Evolutionary conservation across 2,113 vertebrate genomes (phyloP), one percentile per base, ranked within the genome.

Genomic region (Toxostoma redivivum): DNA sequence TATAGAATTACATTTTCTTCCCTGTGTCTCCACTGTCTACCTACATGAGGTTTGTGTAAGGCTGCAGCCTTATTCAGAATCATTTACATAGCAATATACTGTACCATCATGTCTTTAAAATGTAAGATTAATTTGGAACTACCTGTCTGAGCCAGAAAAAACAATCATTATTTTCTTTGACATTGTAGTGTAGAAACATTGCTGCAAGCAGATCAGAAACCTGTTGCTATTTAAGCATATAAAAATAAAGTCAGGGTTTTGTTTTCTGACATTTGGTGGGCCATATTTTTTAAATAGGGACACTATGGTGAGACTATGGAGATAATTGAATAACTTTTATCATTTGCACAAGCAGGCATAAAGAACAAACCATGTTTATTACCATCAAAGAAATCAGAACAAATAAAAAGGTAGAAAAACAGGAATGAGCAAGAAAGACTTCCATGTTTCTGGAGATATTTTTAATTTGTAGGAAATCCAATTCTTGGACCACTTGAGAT

Each of bases 321-420:
- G 72, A 14, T 47, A 54, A 40, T 83, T 94, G 58, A 50, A 25
- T 85, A 73, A 33, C 35, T 84, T 72, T 28, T 61, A 78, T 92
- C 21, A 42, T 90, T 76, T 20, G 7, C 50, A 56, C 54, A 84
- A 92, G 58, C 64, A 90, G 50, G 45, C 35, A 60, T 81, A 54
- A 95, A 92, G 76, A 92, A 37, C 9, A 95, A 84, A 35, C 25
- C 22, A 62, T 37, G 48, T 48, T 86, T 83, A 21, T 90, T 71
- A 84, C 89, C 64, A 95, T 95, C 87, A 97, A 95, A 97, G 64
- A 78, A 94, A 65, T 56, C n/a, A 86, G 60, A 84, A 4, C 58
- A 96, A 96, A 54, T 56, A 61, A 83, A 84, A 90, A 76, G 10
- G 47, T 15, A 81, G 21, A 50, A 81, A 96, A 96, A 9, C 28